Conservation (phyloP, 2,113 vertebrate genomes). For the Taxidea taxus region DNA sequence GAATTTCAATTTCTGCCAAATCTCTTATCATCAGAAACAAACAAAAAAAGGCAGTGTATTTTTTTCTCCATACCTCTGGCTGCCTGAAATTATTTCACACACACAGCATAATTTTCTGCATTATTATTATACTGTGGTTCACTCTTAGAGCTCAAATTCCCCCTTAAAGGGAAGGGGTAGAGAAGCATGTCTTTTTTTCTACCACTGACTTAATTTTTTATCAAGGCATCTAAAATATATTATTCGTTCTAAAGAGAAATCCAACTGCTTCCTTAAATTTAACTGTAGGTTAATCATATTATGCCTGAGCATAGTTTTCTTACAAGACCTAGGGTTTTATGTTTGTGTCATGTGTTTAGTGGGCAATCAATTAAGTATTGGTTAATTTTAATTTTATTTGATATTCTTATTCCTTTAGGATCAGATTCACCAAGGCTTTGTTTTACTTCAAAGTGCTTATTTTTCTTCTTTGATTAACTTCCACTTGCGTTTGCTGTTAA, state of each 20-base stretch:
- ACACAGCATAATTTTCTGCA: neutral
- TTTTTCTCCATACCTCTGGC: neutral
- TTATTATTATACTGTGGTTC: neutral
- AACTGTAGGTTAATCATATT: neutral
- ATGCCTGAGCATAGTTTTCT: neutral
- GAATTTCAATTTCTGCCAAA: constrained; percentile 22
- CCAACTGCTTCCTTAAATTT: neutral
- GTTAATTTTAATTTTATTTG: constrained; percentile 33
- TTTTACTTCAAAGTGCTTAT: constrained; percentile 26
- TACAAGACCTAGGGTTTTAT: neutral
- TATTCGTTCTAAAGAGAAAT: constrained; percentile 28
- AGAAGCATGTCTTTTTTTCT: neutral
- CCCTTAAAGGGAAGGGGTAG: neutral
- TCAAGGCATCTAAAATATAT: neutral
- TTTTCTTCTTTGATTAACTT: constrained; percentile 15
- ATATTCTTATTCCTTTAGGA: neutral
- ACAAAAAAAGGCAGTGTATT: neutral
- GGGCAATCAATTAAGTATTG: neutral
- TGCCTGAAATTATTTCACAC: constrained; percentile 36
- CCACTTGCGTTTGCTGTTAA: neutral
- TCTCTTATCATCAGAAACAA: neutral
- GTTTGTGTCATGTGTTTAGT: neutral
- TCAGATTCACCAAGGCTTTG: neutral
- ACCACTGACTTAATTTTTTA: neutral
- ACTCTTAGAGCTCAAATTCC: neutral